Base-by-base conservation (phyloP, 2,888 invertebrate species). In the Agelastica alni region DNA sequence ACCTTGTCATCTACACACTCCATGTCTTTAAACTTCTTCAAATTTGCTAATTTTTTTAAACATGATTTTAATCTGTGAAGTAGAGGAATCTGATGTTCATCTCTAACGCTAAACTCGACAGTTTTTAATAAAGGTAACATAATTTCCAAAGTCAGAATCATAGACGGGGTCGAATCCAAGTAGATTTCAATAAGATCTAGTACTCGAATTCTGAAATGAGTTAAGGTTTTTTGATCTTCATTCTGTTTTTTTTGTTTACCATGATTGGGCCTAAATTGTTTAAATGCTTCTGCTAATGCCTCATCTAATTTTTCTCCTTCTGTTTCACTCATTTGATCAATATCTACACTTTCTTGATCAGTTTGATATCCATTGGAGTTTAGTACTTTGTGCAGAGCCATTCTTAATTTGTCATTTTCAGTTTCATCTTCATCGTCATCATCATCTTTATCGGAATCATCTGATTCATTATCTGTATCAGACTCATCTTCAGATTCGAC, bases 141-240 rank as follows among this genome's bases (percentile, higher is more conserved):
- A 77, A 89, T 85, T 63, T 86, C 86, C 34, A 90, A 75, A 51
- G 84, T 82, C 17, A 86, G 77, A 30, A 84, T 80, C 83, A 90
- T 83, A 0, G 85, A 80, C 0, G 89, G 88, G 43, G 81, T 83
- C 14, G 85, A 85, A 62, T 88, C 86, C 28, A 89, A 71, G 70
- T 89, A 90, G 61, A 85, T 85, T 64, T 89, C 87, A 10, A 90
- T 78, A 41, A 91, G 77, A 78, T 90, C 90, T 28, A 90, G 78
- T n/a, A 86, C 88, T 59, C 89, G 80, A 28, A 87, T 83, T 59
- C 89, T 80, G 65, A 89, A 89, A 72, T 89, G 88, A 45, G 86
- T 87, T 4, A 88, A 71, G 1, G 83, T 77, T 65, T 87, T 85
- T 42, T 85, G 85, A 58, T 84, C 81, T 68, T 85, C 85, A 18